Base-by-base conservation (phyloP, 2,888 invertebrate genomes). In the Abrostola tripartita region DNA sequence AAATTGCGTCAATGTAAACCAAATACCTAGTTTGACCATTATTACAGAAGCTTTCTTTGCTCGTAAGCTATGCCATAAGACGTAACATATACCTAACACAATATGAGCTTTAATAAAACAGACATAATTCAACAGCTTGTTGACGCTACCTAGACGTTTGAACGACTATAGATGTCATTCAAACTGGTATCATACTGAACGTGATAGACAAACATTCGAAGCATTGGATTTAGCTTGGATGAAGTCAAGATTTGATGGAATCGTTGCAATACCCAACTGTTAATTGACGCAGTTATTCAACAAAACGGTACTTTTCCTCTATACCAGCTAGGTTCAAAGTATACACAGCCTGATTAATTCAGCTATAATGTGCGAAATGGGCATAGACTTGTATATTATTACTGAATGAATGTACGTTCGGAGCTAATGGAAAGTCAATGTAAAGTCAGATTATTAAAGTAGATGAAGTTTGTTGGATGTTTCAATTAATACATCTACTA, bases 101-200 rank as follows among this genome's bases (percentile, higher is more conserved):
- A 2, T 24, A 24, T 4, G 24, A 24, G 24, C 24, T 24, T 24
- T 24, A 24, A 24, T 4, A 4, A 24, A 24, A 24, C 24, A 24
- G 24, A 24, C 24, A 24, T 24, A 2, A 47, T 47, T 47, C 14
- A 47, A 47, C 44, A 10, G 0, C 44, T 41, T 41, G 44, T 9
- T 47, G 44, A 47, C 12, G 12, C 8, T 8, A 47, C 2, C 9
- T 35, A 41, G 41, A 42, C 55, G 24, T 6, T 6, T 11, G 9
- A 14, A 37, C 14, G 44, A 47, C 55, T 55, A 10, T 37, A 14
- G 37, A 47, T 55, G 47, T 55, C 55, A 47, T 47, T 55, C 55
- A 55, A 55, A 55, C 37, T 47, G 9, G 44, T 37, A 37, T 36
- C 10, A 10, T 12, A 44, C 12, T 55, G 42, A 55, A 36, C 47